These are phyloP conservation scores for Aphidius ervi DNA, from an alignment of 1,140 invertebrate genomes.

Conservation along the genomic window DNA sequence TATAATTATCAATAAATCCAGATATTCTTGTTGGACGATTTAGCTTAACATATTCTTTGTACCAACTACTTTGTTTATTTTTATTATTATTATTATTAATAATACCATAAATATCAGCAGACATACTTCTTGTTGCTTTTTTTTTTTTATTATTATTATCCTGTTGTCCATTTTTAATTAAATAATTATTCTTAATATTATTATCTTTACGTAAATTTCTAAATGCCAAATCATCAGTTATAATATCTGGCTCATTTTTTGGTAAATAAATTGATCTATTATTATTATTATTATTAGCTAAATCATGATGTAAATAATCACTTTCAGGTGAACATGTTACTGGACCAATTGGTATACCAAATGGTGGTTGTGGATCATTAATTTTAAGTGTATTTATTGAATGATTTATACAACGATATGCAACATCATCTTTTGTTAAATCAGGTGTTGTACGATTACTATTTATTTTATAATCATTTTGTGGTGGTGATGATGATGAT, in stretches of 20 bases:
- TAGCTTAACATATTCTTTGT: slow-evolving; percentile 26
- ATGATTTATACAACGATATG: slow-evolving; percentile 73
- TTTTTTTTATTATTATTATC: slow-evolving; percentile 58
- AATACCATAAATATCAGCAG: slow-evolving; percentile 73
- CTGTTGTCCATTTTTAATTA: background rate
- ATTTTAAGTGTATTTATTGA: slow-evolving; percentile 69
- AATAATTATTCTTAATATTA: background rate
- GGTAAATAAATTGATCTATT: slow-evolving; percentile 61
- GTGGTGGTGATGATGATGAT: background rate
- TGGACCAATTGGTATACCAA: slow-evolving; percentile 82
- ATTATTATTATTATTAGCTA: slow-evolving; percentile 54
- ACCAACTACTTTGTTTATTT: slow-evolving; percentile 15
- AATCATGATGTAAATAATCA: slow-evolving; percentile 75
- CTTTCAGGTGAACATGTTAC: slow-evolving; percentile 69
- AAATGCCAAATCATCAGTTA: slow-evolving; percentile 83
- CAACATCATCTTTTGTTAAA: slow-evolving; percentile 76
- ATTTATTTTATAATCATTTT: slow-evolving; percentile 39
- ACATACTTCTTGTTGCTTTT: slow-evolving; percentile 71
- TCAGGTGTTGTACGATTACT: slow-evolving; percentile 61
- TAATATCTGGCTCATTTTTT: slow-evolving; percentile 70
- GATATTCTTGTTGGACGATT: slow-evolving; percentile 20
- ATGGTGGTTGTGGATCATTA: slow-evolving; percentile 78
- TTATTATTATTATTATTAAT: slow-evolving; percentile 48
- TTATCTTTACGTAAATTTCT: slow-evolving; percentile 75
- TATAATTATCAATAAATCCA: background rate